Evolutionary conservation across 1,140 invertebrate genomes (phyloP).

Genomic region (Galleria mellonella): DNA sequence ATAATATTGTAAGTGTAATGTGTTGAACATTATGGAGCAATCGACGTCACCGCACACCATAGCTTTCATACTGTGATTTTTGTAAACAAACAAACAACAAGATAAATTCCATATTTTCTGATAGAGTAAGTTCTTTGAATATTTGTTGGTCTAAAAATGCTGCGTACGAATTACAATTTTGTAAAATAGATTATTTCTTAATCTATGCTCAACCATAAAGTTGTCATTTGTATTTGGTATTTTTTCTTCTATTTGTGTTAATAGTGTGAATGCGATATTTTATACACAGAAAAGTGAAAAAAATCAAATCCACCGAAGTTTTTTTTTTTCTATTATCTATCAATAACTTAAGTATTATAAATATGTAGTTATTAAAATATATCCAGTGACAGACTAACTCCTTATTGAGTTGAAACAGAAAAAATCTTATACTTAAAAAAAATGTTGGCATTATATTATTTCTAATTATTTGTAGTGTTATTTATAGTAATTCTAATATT

Average conservation of each 20-base stretch:
- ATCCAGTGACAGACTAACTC: conserved; percentile 9
- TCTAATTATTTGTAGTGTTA: conserved; percentile 7
- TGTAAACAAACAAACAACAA: not conserved
- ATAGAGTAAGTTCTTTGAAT: too few relatives aligned
- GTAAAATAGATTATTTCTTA: not conserved
- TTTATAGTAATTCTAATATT: conserved; percentile 9
- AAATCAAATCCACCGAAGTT: conserved; percentile 19
- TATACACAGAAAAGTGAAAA: conserved; percentile 10
- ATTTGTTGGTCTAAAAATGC: too few relatives aligned
- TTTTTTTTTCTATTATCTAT: conserved; percentile 10
- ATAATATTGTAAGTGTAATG: too few relatives aligned
- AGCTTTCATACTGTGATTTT: conserved; percentile 3
- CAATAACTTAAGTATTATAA: conserved; percentile 4
- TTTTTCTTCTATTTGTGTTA: not conserved
- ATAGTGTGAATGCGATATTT: conserved; percentile 6
- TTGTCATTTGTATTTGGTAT: not conserved
- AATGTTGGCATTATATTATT: conserved; percentile 12
- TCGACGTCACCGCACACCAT: not conserved
- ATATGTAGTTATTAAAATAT: conserved; percentile 9
- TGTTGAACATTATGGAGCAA: not conserved
- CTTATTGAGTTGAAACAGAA: conserved; percentile 3
- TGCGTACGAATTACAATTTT: not conserved
- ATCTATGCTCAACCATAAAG: not conserved
- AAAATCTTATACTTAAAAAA: conserved; percentile 3
- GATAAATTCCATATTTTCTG: conserved; percentile 1